Evolutionary conservation across 2,797 vertebrate species (phyloP).

Genomic region (Mormyrus proboscirostris): DNA sequence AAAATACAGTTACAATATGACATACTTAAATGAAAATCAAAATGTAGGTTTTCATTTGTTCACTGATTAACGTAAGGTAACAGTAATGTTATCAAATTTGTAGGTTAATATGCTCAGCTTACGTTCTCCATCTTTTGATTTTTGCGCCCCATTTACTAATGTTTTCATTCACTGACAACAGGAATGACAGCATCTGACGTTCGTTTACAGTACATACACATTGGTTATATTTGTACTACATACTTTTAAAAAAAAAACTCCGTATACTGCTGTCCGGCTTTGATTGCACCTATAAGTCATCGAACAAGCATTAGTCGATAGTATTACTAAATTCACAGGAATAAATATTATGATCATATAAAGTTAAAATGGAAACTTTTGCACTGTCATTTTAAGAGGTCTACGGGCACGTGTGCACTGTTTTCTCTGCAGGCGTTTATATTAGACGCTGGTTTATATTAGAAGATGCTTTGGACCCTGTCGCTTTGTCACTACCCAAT

Average conservation of each 20-base stretch:
- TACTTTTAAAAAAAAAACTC: neutral
- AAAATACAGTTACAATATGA: neutral
- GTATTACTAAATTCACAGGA: neutral
- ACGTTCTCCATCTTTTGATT: neutral
- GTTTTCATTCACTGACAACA: neutral
- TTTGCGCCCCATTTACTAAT: neutral
- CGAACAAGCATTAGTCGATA: neutral
- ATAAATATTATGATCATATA: neutral
- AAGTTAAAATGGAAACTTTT: neutral
- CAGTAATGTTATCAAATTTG: neutral
- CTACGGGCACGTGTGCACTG: neutral
- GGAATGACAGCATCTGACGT: neutral
- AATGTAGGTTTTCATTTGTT: neutral
- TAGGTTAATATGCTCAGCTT: neutral
- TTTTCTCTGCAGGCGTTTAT: neutral
- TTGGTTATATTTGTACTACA: neutral
- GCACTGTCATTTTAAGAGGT: neutral
- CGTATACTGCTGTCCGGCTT: neutral
- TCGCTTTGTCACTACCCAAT: slow-evolving; percentile 16
- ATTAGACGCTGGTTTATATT: neutral
- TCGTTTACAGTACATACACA: neutral
- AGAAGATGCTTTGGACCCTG: slow-evolving; percentile 55
- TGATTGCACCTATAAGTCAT: neutral
- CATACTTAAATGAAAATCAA: neutral
- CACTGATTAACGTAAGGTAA: neutral